Evolutionary conservation across 1,140 invertebrate genomes (phyloP), one percentile per base, ranked within the genome.

Genomic region (Zaprionus ghesquierei): DNA sequence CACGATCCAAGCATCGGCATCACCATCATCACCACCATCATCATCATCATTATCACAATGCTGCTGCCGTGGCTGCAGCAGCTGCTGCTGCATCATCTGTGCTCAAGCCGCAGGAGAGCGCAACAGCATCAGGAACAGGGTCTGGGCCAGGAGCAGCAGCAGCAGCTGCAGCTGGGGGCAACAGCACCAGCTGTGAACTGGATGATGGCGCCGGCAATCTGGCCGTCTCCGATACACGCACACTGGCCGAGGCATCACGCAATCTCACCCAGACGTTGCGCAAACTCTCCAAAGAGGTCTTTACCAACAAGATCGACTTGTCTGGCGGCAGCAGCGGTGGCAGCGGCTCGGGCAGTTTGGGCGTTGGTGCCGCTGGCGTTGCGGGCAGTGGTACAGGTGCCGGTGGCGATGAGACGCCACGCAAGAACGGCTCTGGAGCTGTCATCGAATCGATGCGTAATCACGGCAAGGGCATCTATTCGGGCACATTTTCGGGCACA

Each of bases 371-470:
- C n/a, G 51, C 56, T 3, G 49, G 41, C 20, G 20, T 61, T 9
- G 58, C 54, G 3, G 58, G 41, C 3, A 44, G 68, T 3, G 58
- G 46, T 8, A 51, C 25, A 2, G n/a, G 46, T 3, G 49, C n/a
- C 1, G 61, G 50, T 13, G 65, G 69, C 20, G 92, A 93, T 20
- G 93, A 94, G 84, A 92, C 75, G 69, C 92, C 62, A 77, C 92
- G 73, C 69, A 93, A 86, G 66, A 92, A 70, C 64, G 93, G 94
- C n/a, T 95, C 96, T 62, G 97, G 96, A 49, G 97, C 97, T 75
- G 97, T 98, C 81, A 98, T 98, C 85, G 96, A 98, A 89, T 97
- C 96, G 76, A 97, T 98, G 97, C 96, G 98, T 89, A 96, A 98
- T 90, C 96, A 98, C 81, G 97, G 97, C 46, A 97, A 97, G 92